Conservation (phyloP, 2,888 invertebrate species). For the Papilio elwesi region DNA sequence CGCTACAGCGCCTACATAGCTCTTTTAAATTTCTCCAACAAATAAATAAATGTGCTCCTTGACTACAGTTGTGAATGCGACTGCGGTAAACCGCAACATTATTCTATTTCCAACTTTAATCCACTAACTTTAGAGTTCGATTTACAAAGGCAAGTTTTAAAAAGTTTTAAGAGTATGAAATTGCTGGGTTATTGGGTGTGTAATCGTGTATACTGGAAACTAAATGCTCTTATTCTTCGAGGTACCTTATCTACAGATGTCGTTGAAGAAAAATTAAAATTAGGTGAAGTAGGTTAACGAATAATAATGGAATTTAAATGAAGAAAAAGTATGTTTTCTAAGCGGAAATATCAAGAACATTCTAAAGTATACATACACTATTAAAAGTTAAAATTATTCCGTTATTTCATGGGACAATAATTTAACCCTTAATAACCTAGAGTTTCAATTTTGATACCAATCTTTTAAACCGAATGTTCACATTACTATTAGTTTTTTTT, state of each 20-base stretch:
- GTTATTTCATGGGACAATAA: background rate
- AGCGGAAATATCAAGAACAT: too few species aligned
- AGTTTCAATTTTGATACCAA: too few species aligned
- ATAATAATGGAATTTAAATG: background rate
- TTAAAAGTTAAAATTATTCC: background rate
- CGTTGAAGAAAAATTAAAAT: background rate
- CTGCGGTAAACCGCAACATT: conserved; percentile 17
- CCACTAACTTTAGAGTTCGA: conserved; percentile 16
- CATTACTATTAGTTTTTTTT: too few species aligned
- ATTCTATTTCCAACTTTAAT: conserved; percentile 15
- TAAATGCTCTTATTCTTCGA: conserved; percentile 31
- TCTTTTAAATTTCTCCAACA: conserved; percentile 39
- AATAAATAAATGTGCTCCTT: conserved; percentile 37
- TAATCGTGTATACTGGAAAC: conserved; percentile 21
- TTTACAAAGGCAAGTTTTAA: conserved; percentile 11
- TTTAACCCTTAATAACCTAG: too few species aligned
- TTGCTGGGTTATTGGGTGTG: conserved; percentile 33
- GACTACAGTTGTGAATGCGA: conserved; percentile 27
- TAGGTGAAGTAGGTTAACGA: background rate
- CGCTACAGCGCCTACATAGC: conserved; percentile 2
- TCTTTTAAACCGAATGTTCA: too few species aligned
- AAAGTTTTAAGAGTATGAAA: conserved; percentile 34
- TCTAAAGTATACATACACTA: too few species aligned
- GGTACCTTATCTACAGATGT: conserved; percentile 10
- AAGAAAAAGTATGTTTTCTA: background rate